Percentiles rank a stretch among this genome's conserved stretches.
Evolutionary conservation across 1,140 invertebrate species (phyloP).

Genomic region (Diachasmimorpha longicaudata): DNA sequence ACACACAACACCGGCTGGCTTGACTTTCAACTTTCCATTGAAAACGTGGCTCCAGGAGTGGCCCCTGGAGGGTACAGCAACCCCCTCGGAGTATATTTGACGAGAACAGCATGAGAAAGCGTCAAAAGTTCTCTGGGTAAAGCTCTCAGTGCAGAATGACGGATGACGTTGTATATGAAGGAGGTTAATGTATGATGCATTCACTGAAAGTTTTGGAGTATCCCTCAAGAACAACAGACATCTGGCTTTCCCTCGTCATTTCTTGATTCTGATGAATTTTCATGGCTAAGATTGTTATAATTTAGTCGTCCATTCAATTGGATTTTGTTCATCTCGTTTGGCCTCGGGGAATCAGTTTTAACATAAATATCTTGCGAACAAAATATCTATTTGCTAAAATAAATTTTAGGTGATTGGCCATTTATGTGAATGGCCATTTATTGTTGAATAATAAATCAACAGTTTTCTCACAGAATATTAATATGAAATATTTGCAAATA

Average conservation of each 20-base stretch:
- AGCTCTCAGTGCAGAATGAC: background rate
- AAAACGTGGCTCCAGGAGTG: background rate
- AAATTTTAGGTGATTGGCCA: too few relatives aligned
- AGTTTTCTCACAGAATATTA: too few relatives aligned
- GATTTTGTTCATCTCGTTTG: too few relatives aligned
- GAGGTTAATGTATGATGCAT: background rate
- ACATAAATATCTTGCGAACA: too few relatives aligned
- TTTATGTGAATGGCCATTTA: too few relatives aligned
- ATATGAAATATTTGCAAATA: too few relatives aligned
- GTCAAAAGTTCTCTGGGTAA: background rate
- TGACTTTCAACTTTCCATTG: background rate
- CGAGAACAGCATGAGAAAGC: background rate
- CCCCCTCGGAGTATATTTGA: conserved; percentile 9
- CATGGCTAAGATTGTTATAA: too few relatives aligned
- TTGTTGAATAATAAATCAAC: too few relatives aligned
- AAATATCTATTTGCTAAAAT: too few relatives aligned
- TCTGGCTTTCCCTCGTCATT: too few relatives aligned
- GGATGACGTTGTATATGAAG: background rate
- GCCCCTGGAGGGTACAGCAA: background rate
- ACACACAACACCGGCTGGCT: background rate
- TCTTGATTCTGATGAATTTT: background rate
- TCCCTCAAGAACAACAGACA: background rate
- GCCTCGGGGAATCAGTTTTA: too few relatives aligned
- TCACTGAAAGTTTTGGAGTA: background rate
- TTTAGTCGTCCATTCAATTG: too few relatives aligned